Evolutionary conservation across 2,113 vertebrate genomes (phyloP).

Genomic region (Ariopsis seemanni): DNA sequence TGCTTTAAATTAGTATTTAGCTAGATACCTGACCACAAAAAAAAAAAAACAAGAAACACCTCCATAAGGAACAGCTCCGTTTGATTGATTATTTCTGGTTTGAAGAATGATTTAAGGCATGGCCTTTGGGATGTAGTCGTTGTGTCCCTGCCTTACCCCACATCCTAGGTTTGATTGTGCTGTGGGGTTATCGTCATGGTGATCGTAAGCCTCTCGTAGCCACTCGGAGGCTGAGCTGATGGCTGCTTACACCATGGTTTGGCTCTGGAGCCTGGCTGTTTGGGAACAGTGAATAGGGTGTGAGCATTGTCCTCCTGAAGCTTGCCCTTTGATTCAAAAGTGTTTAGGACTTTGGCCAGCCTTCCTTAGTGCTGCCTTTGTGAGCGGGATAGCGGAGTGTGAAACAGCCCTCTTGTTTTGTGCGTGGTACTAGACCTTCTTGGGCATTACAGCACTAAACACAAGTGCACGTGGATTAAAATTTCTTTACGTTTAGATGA

Average conservation of each 20-base stretch:
- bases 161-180: constrained; percentile 51
- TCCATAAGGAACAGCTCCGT: neutral
- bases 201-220: constrained; percentile 69
- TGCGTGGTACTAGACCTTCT: neutral
- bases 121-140: neutral
- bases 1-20: neutral
- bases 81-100: neutral
- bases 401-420: neutral
- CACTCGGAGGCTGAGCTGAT: constrained; percentile 63
- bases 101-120: neutral
- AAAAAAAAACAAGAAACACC: neutral
- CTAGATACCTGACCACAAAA: neutral
- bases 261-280: constrained; percentile 55
- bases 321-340: constrained; percentile 21
- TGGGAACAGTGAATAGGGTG: constrained; percentile 11
- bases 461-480: neutral
- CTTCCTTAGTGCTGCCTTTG: constrained; percentile 8
- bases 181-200: constrained; percentile 74
- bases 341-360: neutral
- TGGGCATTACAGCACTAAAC: neutral
- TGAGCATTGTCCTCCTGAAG: constrained; percentile 18
- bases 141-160: constrained; percentile 22
- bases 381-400: neutral
- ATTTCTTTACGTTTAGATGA: neutral
- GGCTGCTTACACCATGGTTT: constrained; percentile 67